phyloP scores from a whole-genome alignment of 1,140 invertebrate species.

The Lycorma delicatula region DNA sequence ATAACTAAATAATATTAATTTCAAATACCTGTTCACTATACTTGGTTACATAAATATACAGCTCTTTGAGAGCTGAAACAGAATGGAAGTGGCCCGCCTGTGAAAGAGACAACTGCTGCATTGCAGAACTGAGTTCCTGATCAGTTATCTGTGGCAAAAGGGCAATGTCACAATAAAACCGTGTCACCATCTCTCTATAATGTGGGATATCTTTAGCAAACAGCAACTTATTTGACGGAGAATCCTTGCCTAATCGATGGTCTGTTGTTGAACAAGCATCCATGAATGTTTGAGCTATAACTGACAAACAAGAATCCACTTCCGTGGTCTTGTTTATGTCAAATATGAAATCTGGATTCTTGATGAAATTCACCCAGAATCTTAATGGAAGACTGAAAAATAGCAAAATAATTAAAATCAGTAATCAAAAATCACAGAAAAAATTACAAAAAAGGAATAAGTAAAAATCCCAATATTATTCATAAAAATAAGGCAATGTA shows the following conservation, averaged over 20 bases:
- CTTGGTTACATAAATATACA: constrained; percentile 90
- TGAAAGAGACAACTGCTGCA: constrained; percentile 82
- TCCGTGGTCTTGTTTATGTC: constrained; percentile 89
- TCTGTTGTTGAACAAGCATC: constrained; percentile 85
- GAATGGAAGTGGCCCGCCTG: constrained; percentile 85
- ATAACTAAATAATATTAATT: too few species aligned
- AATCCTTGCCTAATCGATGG: constrained; percentile 85
- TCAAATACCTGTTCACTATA: constrained; percentile 87
- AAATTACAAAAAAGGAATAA: too few species aligned
- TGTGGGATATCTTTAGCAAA: constrained; percentile 86
- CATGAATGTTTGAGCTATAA: constrained; percentile 95
- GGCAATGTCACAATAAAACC: constrained; percentile 77
- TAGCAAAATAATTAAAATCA: constrained; percentile 18
- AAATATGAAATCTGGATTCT: constrained; percentile 95
- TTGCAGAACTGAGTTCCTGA: constrained; percentile 83
- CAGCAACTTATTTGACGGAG: constrained; percentile 87
- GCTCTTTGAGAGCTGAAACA: constrained; percentile 82
- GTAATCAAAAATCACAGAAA: too few species aligned
- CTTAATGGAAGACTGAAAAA: constrained; percentile 70
- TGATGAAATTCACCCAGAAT: constrained; percentile 96
- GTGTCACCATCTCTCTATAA: constrained; percentile 62
- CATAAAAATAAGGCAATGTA: too few species aligned
- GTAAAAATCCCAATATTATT: too few species aligned
- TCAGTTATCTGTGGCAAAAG: constrained; percentile 80
- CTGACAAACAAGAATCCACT: constrained; percentile 85